Base-by-base conservation (phyloP, 1,140 invertebrate genomes). In the Pseudomyrmex sp. region DNA sequence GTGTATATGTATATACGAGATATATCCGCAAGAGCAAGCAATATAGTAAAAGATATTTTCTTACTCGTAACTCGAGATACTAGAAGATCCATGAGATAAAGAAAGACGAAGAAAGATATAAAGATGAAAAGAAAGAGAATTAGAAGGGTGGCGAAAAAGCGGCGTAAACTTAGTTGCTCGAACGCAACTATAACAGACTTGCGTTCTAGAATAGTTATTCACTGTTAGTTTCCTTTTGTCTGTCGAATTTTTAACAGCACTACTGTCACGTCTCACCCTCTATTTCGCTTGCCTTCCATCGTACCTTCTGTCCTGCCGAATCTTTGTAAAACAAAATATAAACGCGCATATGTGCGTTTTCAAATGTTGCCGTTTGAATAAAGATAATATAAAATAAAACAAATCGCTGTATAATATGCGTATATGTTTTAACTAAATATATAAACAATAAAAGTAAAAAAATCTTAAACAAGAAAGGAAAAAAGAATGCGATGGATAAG, bases 211-310 rank as follows among this genome's bases (percentile, higher is more conserved):
- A 77, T 61, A 83, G 74, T 52, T 85, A 66, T 84, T 63, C 65
- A 82, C 52, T 68, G 66, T 61, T 75, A 75, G 86, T 82, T 85
- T 83, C 76, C 82, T 89, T 88, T 90, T 86, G 87, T 87, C 82
- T 77, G 85, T 84, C 83, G 69, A 77, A 85, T 86, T 88, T 89
- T 88, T 76, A 89, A 89, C 70, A 89, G 84, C 65, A 76, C 83
- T 70, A 87, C 88, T n/a, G n/a, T 86, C 86, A 79, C 63, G 70
- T 82, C 66, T 82, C 83, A 65, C 74, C 62, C 82, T 58, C 52
- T 56, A 26, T 58, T 69, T 83, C 68, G 44, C 26, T 44, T 59
- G 44, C 82, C 48, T 62, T 77, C n/a, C 50, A 62, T 50, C 35
- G 5, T 23, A 73, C 52, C 54, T 26, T 62, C n/a, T 58, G 7